Base-by-base conservation (phyloP, 1,140 invertebrate species). In the Drosophila insularis region DNA sequence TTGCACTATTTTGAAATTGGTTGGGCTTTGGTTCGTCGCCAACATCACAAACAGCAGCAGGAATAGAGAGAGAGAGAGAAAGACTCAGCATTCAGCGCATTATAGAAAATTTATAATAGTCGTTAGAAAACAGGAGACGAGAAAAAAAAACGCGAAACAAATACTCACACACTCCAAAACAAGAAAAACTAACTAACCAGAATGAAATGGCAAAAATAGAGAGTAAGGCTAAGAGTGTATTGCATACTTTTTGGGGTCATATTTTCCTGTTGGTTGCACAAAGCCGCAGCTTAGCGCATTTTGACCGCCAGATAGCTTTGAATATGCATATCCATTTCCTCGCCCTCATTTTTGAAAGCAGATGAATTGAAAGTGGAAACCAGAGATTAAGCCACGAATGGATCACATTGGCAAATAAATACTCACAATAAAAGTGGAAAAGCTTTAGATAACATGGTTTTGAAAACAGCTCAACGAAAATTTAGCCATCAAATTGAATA, bases 81-180 rank as follows among this genome's bases (percentile, higher is more conserved):
- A 35, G 32, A 46, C 43, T 46, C 43, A 63, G 43, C 21, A n/a
- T 39, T 50, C 14, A 46, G 46, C 61, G 40, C 40, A 63, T 63
- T 63, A 50, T 63, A 23, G 43, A 43, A 63, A 63, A 43, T 63
- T 32, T 63, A 46, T 63, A 11, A 63, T 27, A 61, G 39, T 61
- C 32, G 59, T 61, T 61, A 61, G 59, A 61, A 35, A 35, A 43
- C 31, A 60, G 54, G n/a, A 27, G 6, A n/a, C 8, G 6, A 17
- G 19, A 21, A 11, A 19, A 10, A 46, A 21, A 21, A 27, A 27
- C n/a, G n/a, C n/a, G n/a, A 5, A 5, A 27, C 27, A 27, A 27
- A 27, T 27, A 27, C 27, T 27, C 4, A 27, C 27, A 50, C 32
- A 35, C 10, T 10, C 32, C 32, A 2, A 50, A 50, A 50, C 43